Percentiles rank a stretch among this genome's conserved stretches.
Evolutionary conservation across 2,888 invertebrate species (phyloP).

Genomic region (Apodemia hepburni): DNA sequence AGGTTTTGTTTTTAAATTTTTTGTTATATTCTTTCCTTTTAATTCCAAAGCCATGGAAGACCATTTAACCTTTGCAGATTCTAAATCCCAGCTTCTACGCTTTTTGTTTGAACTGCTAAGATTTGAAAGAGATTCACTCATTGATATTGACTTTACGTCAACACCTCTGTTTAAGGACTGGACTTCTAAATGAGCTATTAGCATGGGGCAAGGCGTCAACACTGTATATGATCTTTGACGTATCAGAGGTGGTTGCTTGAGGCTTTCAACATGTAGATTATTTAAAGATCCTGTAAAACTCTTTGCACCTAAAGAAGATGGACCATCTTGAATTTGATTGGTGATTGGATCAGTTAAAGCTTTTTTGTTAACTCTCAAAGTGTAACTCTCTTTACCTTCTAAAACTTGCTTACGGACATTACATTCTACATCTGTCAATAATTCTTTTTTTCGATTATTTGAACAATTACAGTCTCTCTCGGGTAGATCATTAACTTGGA

Average conservation of each 20-base stretch:
- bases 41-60: conserved; percentile 70
- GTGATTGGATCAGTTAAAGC: conserved; percentile 38
- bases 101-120: conserved; percentile 52
- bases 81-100: conserved; percentile 70
- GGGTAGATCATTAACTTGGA: conserved; percentile 46
- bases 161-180: conserved; percentile 67
- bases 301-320: conserved; percentile 55
- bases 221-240: conserved; percentile 90
- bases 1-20: conserved; percentile 24
- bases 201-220: conserved; percentile 87
- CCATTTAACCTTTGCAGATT: conserved; percentile 72
- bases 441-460: conserved; percentile 17
- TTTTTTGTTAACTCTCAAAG: conserved; percentile 40
- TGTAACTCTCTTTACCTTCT: conserved; percentile 37
- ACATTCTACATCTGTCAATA: conserved; percentile 25
- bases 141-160: conserved; percentile 69
- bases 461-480: conserved; percentile 55
- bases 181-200: conserved; percentile 82
- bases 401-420: conserved; percentile 35
- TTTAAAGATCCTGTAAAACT: conserved; percentile 71
- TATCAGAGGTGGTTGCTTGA: conserved; percentile 64
- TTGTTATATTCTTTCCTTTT: conserved; percentile 39
- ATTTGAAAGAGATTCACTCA: conserved; percentile 70
- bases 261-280: conserved; percentile 57
- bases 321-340: conserved; percentile 45